These are phyloP conservation scores for Neopipo cinnamomea DNA, from an alignment of 2,113 vertebrate genomes.

Conservation along the genomic window DNA sequence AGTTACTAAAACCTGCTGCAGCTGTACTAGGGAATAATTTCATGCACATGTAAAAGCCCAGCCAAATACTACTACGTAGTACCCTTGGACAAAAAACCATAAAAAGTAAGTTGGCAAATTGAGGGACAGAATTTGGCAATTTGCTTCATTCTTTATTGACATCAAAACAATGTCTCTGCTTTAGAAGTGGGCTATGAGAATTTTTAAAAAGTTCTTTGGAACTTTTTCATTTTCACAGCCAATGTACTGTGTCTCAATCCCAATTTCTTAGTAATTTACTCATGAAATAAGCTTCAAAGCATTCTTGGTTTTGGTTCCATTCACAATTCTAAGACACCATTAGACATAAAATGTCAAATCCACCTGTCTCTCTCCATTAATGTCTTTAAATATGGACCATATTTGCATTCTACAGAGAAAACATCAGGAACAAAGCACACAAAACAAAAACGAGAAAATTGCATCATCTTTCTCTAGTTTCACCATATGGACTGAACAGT, in stretches of 20 bases:
- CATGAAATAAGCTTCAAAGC: neutral
- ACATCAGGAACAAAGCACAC: neutral
- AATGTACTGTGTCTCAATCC: neutral
- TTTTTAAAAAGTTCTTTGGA: neutral
- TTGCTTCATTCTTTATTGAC: neutral
- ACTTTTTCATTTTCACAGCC: neutral
- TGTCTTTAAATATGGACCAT: neutral
- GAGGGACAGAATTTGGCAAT: neutral
- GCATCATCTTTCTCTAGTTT: neutral
- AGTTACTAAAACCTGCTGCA: neutral
- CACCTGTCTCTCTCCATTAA: neutral
- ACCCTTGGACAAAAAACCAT: neutral
- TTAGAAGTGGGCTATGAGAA: neutral
- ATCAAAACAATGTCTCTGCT: neutral
- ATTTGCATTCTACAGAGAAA: neutral
- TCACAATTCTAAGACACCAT: neutral
- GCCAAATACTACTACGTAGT: neutral
- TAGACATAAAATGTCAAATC: neutral
- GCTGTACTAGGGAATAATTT: neutral
- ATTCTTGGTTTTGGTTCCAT: neutral
- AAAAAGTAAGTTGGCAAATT: neutral
- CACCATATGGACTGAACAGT: neutral
- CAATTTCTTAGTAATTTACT: neutral
- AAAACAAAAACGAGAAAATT: neutral
- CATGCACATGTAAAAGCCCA: neutral